phyloP scores from a whole-genome alignment of 2,888 invertebrate genomes.

The Xylota segnis region DNA sequence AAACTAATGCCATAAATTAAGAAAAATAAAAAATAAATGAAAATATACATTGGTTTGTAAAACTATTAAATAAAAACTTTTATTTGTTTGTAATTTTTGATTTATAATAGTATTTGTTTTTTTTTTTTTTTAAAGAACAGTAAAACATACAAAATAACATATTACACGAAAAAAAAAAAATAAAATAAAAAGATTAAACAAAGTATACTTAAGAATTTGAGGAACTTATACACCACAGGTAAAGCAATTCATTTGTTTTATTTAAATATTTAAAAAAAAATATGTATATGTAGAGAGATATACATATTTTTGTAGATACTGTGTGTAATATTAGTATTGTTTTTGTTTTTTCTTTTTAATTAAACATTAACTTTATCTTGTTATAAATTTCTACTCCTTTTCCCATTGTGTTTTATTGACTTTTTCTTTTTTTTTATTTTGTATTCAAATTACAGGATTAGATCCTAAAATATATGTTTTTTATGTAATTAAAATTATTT shows the following conservation, averaged over 20 bases:
- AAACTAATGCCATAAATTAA: constrained; percentile 38
- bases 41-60: constrained; percentile 38
- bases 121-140: constrained; percentile 36
- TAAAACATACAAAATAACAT: constrained; percentile 62
- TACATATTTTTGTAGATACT: constrained; percentile 67
- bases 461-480: constrained; percentile 68
- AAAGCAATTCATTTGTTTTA: constrained; percentile 80
- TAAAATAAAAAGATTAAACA: constrained; percentile 73
- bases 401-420: constrained; percentile 70
- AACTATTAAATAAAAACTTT: constrained; percentile 56
- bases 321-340: constrained; percentile 71
- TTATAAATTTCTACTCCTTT: constrained; percentile 61
- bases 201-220: constrained; percentile 78
- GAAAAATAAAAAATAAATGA: constrained; percentile 16
- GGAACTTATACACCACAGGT: constrained; percentile 84
- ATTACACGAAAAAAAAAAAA: constrained; percentile 70
- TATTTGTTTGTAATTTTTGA: constrained; percentile 30
- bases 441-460: constrained; percentile 65
- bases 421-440: constrained; percentile 58
- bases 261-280: constrained; percentile 56
- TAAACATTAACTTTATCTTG: constrained; percentile 32
- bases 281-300: constrained; percentile 58
- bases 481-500: constrained; percentile 20
- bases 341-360: constrained; percentile 33
- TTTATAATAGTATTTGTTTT: constrained; percentile 30